Conservation (phyloP, 1,140 invertebrate genomes). For the Subanguina moxae region DNA sequence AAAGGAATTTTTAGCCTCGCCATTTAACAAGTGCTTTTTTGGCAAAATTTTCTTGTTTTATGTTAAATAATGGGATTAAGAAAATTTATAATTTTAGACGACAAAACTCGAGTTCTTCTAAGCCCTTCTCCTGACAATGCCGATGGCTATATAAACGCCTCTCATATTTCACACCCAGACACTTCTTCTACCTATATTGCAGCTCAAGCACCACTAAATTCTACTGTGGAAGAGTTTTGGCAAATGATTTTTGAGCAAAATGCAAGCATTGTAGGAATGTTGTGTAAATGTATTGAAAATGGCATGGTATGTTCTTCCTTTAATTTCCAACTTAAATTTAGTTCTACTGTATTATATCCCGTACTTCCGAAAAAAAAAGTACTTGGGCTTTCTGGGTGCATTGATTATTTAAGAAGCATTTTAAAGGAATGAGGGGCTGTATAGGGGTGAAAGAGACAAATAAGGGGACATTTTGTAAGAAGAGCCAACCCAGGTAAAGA, state of each 20-base stretch:
- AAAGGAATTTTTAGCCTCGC: too few species aligned
- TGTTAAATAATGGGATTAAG: neutral
- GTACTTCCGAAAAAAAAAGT: too few species aligned
- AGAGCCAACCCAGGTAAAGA: too few species aligned
- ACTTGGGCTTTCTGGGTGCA: too few species aligned
- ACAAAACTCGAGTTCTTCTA: neutral
- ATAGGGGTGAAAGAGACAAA: too few species aligned
- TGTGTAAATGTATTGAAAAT: slow-evolving; percentile 4
- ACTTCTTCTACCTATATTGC: neutral
- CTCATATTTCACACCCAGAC: neutral
- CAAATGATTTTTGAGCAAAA: neutral
- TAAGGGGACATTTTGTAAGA: too few species aligned
- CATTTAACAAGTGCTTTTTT: too few species aligned
- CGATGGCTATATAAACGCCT: slow-evolving; percentile 1
- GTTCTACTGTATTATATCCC: too few species aligned
- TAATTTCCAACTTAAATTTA: too few species aligned
- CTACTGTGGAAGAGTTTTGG: slow-evolving; percentile 1
- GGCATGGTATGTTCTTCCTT: neutral
- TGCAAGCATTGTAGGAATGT: neutral
- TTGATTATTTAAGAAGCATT: too few species aligned
- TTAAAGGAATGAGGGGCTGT: too few species aligned
- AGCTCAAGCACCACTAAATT: neutral
- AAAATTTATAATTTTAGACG: slow-evolving; percentile 3
- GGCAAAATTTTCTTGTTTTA: too few species aligned
- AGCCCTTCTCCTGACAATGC: neutral